Evolutionary conservation across 2,888 invertebrate species (phyloP).

Genomic region (Chaitophorus viminalis): DNA sequence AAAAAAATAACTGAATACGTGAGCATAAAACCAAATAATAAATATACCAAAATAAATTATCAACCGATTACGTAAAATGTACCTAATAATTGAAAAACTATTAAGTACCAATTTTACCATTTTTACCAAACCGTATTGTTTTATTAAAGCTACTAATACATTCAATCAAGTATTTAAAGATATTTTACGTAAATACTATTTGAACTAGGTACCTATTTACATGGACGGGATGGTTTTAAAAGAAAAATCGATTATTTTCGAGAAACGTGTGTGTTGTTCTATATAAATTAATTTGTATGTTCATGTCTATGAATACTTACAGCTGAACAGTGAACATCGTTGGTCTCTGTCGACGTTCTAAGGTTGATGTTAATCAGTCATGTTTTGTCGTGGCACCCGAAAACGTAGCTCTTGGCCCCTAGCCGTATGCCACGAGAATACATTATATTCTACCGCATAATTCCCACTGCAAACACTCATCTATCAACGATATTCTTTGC

Average conservation of each 20-base stretch:
- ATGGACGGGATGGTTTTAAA: neutral
- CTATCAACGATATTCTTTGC: conserved; percentile 29
- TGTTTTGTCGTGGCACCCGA: conserved; percentile 50
- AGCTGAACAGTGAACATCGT: neutral
- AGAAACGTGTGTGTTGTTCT: conserved; percentile 2
- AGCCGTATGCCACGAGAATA: conserved; percentile 50
- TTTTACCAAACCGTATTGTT: no score
- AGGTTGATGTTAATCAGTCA: conserved; percentile 54
- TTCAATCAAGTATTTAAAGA: no score
- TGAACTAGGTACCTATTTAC: no score
- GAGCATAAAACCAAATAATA: no score
- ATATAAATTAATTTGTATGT: conserved; percentile 7
- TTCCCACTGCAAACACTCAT: conserved; percentile 48
- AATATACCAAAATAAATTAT: no score
- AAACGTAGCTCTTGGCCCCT: conserved; percentile 22
- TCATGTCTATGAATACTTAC: conserved; percentile 3
- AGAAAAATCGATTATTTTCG: conserved; percentile 27
- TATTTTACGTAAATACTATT: no score
- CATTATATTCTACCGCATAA: conserved; percentile 41
- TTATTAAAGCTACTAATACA: no score
- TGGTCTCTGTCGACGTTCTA: conserved; percentile 19
- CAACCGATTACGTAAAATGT: no score
- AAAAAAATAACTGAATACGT: no score
- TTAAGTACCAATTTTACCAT: no score
- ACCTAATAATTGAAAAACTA: no score